Evolutionary conservation across 2,888 invertebrate genomes (phyloP), one percentile per base, ranked within the genome.

Genomic region (Lasius fuliginosus): DNA sequence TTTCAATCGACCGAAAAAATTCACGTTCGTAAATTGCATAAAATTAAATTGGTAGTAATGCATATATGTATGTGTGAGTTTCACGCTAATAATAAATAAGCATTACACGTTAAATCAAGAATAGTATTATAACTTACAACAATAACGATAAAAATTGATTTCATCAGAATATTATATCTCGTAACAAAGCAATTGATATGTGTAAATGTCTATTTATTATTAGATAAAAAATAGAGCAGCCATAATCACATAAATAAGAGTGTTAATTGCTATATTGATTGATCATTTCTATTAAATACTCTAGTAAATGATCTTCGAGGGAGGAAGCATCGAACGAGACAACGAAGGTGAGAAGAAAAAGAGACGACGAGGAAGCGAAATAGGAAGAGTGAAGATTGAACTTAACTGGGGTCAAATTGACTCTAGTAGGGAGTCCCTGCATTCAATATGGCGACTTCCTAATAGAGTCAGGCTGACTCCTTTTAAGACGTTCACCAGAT

Each of bases 401-500:
- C 96, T 97, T 97, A 97, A 96, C 97, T 96, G 97, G 98, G 97
- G 97, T 98, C 97, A 98, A 98, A 98, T 98, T 98, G 98, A 98
- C 98, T 98, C 98, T 98, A 98, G 98, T 98, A 98, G 98, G 98
- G 98, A 98, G 98, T 98, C 98, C 98, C 97, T 98, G 96, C 96
- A 95, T 96, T 96, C 96, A 95, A 95, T 95, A 96, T 96, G 97
- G 97, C 96, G 98, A 98, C 98, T 98, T 98, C 98, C 98, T 98
- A 98, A 98, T 98, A 98, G 98, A 98, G 98, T 98, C 98, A 98
- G 98, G 98, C 98, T 98, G 98, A 98, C 97, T 97, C 98, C 97
- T 96, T 97, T 97, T 97, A 96, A 97, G 97, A 96, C 96, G 95
- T 94, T 96, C 96, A 95, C 96, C 95, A 92, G 81, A 53, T 23